Evolutionary conservation across 1,140 invertebrate genomes (phyloP), one percentile per base, ranked within the genome.

Genomic region (Drosophila malerkotliana): DNA sequence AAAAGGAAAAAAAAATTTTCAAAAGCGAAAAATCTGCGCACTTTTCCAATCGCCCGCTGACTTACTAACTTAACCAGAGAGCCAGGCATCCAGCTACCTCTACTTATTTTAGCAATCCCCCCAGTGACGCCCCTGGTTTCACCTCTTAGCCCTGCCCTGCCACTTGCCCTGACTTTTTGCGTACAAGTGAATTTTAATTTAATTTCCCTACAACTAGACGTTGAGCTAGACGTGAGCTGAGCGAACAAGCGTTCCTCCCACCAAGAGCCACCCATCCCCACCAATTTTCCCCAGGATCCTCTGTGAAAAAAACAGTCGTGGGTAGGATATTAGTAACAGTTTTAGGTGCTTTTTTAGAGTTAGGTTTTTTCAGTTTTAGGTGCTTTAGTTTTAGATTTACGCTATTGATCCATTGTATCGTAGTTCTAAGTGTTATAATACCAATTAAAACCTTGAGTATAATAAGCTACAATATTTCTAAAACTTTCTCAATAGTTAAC

Each of bases 181-280:
- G 83, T 88, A 82, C 82, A 85, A 85, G 83, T 85, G 82, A 85
- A 85, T 85, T 85, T 85, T 85, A 85, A 85, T 85, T 85, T 85
- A 85, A 87, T 85, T 85, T 85, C 83, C 82, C 78, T 88, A 82
- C 69, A 82, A 88, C 82, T 87, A 85, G 78, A 85, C 82, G 78
- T 75, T 82, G 82, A 82, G 78, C 80, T 75, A 85, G 82, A 87
- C 78, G 82, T 87, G 79, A 88, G 64, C 74, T 60, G 60, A 71
- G 74, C 60, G 60, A 64, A 41, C 60, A 67, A 67, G 63, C 47
- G 51, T 30, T 53, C 60, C 66, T 39, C 71, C 69, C 41, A 37
- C n/a, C 3, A 3, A 24, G 41, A 30, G 21, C 15, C 32, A 34
- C 15, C 45, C n/a, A 6, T 3, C 30, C 15, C 6, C 39, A n/a